phyloP scores from a whole-genome alignment of 2,888 invertebrate genomes.

The Amblyteles armatorius region DNA sequence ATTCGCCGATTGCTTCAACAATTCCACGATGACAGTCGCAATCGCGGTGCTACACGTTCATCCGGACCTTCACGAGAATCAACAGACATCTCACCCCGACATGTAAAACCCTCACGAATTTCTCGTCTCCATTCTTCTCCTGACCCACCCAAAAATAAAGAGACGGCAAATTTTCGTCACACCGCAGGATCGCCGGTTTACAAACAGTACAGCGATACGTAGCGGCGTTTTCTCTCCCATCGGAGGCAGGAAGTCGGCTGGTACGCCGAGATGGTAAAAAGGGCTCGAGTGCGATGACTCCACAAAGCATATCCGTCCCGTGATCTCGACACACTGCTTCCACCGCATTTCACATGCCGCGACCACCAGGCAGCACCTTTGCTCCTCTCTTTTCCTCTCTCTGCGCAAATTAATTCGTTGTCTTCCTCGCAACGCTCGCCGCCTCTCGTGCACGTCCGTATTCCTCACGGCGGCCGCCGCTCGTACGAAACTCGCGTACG shows the following conservation, averaged over 20 bases:
- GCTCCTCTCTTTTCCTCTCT: slow-evolving; percentile 40
- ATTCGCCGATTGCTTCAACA: no score
- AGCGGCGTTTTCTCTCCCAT: slow-evolving; percentile 4
- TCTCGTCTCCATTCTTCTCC: not conserved
- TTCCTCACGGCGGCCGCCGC: not conserved
- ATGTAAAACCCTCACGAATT: not conserved
- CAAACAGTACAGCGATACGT: slow-evolving; percentile 21
- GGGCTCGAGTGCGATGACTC: slow-evolving; percentile 76
- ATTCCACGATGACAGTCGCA: no score
- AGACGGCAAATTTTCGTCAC: slow-evolving; percentile 28
- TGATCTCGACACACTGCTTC: slow-evolving; percentile 66
- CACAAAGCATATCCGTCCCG: slow-evolving; percentile 73
- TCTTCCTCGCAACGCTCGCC: not conserved
- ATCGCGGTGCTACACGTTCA: no score
- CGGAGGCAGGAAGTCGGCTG: slow-evolving; percentile 51
- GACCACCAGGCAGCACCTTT: slow-evolving; percentile 57
- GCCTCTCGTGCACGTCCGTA: not conserved
- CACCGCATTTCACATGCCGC: slow-evolving; percentile 63
- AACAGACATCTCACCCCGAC: no score
- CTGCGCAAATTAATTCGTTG: slow-evolving; percentile 17
- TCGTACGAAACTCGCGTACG: not conserved
- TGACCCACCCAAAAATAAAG: not conserved
- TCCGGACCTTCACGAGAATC: no score
- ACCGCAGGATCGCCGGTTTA: not conserved
- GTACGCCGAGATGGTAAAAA: slow-evolving; percentile 61